Evolutionary conservation across 2,888 invertebrate genomes (phyloP), one percentile per base, ranked within the genome.

Genomic region (Caenorhabditis drosophilae): DNA sequence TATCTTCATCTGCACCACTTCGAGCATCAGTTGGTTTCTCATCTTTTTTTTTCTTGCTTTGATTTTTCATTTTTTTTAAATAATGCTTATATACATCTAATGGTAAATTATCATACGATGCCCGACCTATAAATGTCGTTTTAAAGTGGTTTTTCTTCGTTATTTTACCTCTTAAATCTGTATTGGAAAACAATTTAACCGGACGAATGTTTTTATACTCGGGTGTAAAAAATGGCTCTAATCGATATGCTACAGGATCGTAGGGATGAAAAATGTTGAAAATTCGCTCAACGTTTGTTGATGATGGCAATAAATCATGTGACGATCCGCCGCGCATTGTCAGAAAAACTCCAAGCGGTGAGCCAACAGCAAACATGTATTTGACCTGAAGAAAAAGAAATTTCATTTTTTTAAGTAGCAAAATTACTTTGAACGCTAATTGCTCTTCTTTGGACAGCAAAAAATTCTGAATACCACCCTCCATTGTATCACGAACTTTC

Each of bases 261-360:
- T 75, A 77, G 0, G 77, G 77, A 51, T 77, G 77, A 71, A 76
- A 77, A 9, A 82, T 76, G 57, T 82, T 82, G 72, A 77, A 78
- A 23, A 82, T 71, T n/a, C 80, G 57, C 40, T 73, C 76, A 11
- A 75, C 67, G 34, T 70, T 71, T 12, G 69, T 59, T 15, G 56
- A 54, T 3, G 40, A 34, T 7, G 67, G 50, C 16, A 56, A 20
- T 11, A 73, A 50, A 56, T 73, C 69, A 4, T 38, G 20, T 4
- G 47, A 60, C 7, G 40, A 53, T n/a, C 71, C 73, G 7, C 82
- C 81, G n/a, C 82, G 52, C 82, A 82, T 82, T 16, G 79, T 76
- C 7, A 83, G 55, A 51, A 83, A 82, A 2, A 82, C 79, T 20
- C 74, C 80, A 4, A 83, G 70, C 1, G 82, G 80, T 4, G 78